Base-by-base conservation (phyloP, 2,113 vertebrate species). In the Tupaia chinensis region DNA sequence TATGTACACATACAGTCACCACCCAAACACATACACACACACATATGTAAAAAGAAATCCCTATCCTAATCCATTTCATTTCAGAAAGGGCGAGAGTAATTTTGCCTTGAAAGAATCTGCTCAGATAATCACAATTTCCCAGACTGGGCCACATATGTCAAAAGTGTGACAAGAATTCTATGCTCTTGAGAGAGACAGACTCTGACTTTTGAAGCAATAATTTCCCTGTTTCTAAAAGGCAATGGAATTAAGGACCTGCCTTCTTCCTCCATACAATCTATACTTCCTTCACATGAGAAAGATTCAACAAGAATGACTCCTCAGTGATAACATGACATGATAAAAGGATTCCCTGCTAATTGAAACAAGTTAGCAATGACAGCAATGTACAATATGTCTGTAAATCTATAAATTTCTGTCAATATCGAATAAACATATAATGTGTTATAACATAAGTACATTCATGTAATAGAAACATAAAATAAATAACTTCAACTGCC, bases 61-160 rank as follows among this genome's bases (percentile, higher is more conserved):
- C 78, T 61, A 63, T 79, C 58, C 72, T 29, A 54, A 34, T 5
- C 79, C 61, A 63, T 72, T 72, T 92, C 61, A 90, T 63, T 92
- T 84, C 93, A 79, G 68, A 90, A 60, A 68, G 16, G 27, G 34
- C 23, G 93, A 78, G 65, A 77, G 74, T 82, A 91, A 91, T 54
- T 96, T 14, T 97, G 74, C 68, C 58, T 76, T 89, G 65, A 96
- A 82, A 94, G 44, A 27, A 76, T 73, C 89, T 84, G 81, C 25
- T 91, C 78, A 80, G 32, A 92, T 53, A 63, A 92, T 68, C 56
- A 95, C 72, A 72, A 13, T 81, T 92, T 66, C 44, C 65, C 0
- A 82, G 84, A 68, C 29, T 34, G 44, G 44, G 20, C 70, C 63
- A 61, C 69, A 14, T 15, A 70, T 3, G 15, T 65, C 85, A 80